These are phyloP conservation scores for Boloria selene DNA, from an alignment of 2,888 invertebrate genomes.

Conservation along the genomic window DNA sequence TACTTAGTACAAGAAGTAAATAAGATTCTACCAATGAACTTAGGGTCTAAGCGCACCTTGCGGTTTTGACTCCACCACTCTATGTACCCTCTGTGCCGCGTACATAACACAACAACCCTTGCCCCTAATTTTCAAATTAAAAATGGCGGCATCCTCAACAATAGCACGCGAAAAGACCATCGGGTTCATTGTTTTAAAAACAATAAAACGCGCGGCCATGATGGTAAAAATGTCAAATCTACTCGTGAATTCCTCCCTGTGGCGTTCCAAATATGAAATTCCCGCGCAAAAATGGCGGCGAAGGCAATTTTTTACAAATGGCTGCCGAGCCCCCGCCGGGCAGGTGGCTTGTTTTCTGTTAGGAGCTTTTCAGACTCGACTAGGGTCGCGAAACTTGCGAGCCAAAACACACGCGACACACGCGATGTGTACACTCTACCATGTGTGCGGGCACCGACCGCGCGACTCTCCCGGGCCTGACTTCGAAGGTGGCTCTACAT, in stretches of 20 bases:
- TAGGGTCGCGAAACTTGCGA: constrained; percentile 37
- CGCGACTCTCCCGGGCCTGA: background rate
- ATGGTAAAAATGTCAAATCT: constrained; percentile 71
- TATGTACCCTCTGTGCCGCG: constrained; percentile 27
- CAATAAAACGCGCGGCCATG: constrained; percentile 72
- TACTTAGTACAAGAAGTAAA: background rate
- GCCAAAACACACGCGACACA: constrained; percentile 34
- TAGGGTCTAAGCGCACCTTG: constrained; percentile 3
- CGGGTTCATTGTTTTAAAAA: constrained; percentile 75
- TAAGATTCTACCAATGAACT: constrained; percentile 13
- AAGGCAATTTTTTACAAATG: constrained; percentile 80
- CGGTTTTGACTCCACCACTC: constrained; percentile 25
- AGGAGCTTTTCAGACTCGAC: constrained; percentile 44
- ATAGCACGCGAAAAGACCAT: constrained; percentile 65
- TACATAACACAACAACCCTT: constrained; percentile 36
- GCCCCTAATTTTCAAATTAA: constrained; percentile 74
- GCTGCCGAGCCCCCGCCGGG: constrained; percentile 70
- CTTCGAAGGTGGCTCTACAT: background rate
- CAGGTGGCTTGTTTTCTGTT: constrained; percentile 61
- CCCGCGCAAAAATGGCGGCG: constrained; percentile 79
- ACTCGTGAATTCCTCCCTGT: constrained; percentile 71
- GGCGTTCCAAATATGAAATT: constrained; percentile 78
- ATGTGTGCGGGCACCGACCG: background rate
- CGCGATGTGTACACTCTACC: constrained; percentile 16
- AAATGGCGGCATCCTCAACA: constrained; percentile 74